Conservation (phyloP, 2,113 vertebrate genomes). For the Fregetta grallaria region DNA sequence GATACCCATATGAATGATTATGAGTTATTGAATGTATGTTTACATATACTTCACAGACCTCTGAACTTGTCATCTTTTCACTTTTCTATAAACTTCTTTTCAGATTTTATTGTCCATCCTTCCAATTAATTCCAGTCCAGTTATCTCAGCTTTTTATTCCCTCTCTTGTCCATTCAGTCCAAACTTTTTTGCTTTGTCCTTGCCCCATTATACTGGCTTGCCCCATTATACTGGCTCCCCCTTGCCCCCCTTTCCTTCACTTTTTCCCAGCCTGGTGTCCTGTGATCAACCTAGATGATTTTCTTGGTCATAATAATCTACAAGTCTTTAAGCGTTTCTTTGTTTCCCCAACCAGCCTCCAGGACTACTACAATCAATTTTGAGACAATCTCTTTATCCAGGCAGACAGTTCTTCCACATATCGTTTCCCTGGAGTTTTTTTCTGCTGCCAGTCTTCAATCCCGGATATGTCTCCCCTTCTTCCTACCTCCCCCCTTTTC, state of each 20-base stretch:
- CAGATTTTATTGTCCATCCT: background rate
- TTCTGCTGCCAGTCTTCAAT: background rate
- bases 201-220: background rate
- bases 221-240: background rate
- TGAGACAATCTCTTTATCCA: background rate
- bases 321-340: background rate
- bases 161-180: background rate
- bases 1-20: background rate
- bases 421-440: background rate
- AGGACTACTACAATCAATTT: background rate
- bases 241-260: background rate
- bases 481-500: background rate
- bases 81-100: background rate
- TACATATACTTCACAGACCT: background rate
- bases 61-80: background rate
- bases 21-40: background rate
- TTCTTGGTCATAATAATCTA: background rate
- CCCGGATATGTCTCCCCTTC: background rate
- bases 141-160: background rate
- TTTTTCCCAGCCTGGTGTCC: background rate
- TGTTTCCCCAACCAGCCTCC: background rate
- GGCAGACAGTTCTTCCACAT: slow-evolving; percentile 2
- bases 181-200: background rate
- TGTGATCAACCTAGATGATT: background rate
- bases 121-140: background rate